These are phyloP conservation scores for Nomada ruficornis DNA, from an alignment of 2,888 invertebrate genomes.

Conservation along the genomic window DNA sequence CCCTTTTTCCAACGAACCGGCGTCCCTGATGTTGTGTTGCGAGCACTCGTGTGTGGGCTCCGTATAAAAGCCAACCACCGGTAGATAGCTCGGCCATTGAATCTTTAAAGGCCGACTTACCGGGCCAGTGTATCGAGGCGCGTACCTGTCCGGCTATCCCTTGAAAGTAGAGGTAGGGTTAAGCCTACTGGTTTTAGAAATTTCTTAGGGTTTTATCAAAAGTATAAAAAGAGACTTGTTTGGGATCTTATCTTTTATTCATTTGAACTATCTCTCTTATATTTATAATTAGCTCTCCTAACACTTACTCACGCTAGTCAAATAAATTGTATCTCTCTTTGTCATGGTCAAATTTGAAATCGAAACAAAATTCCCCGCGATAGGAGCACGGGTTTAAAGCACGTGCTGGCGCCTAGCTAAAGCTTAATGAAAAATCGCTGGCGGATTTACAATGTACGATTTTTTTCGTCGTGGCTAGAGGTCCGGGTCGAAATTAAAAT, in stretches of 20 bases:
- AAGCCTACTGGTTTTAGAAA: not conserved
- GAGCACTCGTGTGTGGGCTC: conserved; percentile 30
- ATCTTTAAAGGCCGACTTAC: conserved; percentile 67
- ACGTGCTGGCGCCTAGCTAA: not conserved
- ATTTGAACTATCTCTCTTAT: not conserved
- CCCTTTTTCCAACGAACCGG: conserved; percentile 64
- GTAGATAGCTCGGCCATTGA: conserved; percentile 64
- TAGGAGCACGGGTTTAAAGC: conserved; percentile 6
- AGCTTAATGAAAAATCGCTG: conserved; percentile 46
- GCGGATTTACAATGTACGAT: conserved; percentile 36
- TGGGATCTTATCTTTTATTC: not conserved
- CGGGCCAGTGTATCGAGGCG: conserved; percentile 32
- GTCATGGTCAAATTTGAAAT: conserved; percentile 19
- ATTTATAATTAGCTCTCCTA: not conserved
- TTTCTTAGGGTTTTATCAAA: not conserved
- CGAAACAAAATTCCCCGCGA: conserved; percentile 2
- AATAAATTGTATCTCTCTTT: not conserved
- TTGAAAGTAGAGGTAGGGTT: not conserved
- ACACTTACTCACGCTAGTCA: not conserved
- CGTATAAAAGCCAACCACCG: conserved; percentile 64
- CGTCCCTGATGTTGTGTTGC: conserved; percentile 23
- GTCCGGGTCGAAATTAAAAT: conserved; percentile 49
- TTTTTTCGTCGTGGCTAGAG: conserved; percentile 25
- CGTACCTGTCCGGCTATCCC: conserved; percentile 16
- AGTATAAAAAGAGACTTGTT: too few species aligned